Conservation (phyloP, 2,888 invertebrate species). For the Eupeodes luniger region DNA sequence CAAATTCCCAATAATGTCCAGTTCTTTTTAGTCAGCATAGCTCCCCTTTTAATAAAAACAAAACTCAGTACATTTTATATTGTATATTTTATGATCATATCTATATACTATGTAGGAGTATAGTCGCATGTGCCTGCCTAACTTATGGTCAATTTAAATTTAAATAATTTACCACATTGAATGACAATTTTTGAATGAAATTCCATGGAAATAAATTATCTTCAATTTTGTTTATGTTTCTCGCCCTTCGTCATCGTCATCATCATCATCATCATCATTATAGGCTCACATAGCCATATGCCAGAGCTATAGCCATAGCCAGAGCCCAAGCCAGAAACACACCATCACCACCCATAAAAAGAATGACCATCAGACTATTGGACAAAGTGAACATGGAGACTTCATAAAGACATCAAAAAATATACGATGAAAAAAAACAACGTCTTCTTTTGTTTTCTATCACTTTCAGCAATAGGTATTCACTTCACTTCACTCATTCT, state of each 20-base stretch:
- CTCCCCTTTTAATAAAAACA: not conserved
- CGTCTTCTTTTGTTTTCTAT: constrained; percentile 63
- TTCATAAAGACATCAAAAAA: constrained; percentile 69
- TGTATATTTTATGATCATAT: not conserved
- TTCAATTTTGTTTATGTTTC: constrained; percentile 71
- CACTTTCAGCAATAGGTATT: constrained; percentile 36
- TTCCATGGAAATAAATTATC: constrained; percentile 74
- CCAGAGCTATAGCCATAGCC: constrained; percentile 9
- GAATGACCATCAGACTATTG: constrained; percentile 36
- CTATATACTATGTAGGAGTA: not conserved
- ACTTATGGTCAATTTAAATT: constrained; percentile 61
- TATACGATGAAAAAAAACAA: not conserved
- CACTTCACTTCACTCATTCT: constrained; percentile 21
- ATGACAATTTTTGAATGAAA: constrained; percentile 55
- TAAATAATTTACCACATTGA: constrained; percentile 70
- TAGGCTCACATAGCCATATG: not conserved
- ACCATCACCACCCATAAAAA: constrained; percentile 28
- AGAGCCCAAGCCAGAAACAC: not conserved
- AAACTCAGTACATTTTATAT: not conserved
- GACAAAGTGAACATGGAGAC: constrained; percentile 46
- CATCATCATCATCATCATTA: no score
- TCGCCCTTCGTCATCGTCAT: constrained; percentile 61
- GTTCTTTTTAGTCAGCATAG: not conserved
- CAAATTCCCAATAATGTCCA: constrained; percentile 17
- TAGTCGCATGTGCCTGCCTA: constrained; percentile 14